phyloP scores from a whole-genome alignment of 2,888 invertebrate genomes.

The Parasteatoda lunata region DNA sequence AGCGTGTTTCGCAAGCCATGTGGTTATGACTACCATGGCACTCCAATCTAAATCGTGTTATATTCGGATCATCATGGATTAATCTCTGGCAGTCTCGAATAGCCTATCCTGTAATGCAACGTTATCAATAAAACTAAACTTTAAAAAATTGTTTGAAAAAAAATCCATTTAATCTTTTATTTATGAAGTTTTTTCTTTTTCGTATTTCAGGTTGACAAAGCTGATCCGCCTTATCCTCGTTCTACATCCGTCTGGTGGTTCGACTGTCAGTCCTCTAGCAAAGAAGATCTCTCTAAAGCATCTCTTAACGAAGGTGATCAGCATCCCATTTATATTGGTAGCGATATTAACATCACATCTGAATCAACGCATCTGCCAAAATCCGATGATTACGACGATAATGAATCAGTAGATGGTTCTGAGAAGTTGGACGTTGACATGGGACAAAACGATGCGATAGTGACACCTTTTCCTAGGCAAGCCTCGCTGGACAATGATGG shows the following conservation, averaged over 20 bases:
- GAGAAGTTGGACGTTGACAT: conserved; percentile 53
- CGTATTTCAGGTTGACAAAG: conserved; percentile 84
- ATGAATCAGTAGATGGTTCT: conserved; percentile 52
- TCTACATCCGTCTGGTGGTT: conserved; percentile 95
- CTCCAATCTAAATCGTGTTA: background rate
- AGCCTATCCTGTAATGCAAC: background rate
- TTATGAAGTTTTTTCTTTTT: no score
- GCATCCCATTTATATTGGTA: conserved; percentile 40
- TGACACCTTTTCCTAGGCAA: conserved; percentile 22
- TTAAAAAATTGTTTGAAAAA: background rate
- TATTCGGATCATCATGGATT: background rate
- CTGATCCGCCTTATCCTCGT: conserved; percentile 90
- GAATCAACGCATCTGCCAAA: conserved; percentile 14
- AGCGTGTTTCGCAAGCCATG: no score
- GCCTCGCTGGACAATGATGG: conserved; percentile 32
- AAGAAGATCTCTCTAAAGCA: conserved; percentile 48
- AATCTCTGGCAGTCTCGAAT: background rate
- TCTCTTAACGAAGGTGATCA: conserved; percentile 33
- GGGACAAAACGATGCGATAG: conserved; percentile 25
- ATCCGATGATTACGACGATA: conserved; percentile 35
- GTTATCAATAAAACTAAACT: background rate
- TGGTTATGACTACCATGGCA: no score
- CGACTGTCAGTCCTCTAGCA: conserved; percentile 81
- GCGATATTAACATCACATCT: background rate
- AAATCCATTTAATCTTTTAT: background rate